These are phyloP conservation scores for Etheostoma cragini DNA, from an alignment of 2,113 vertebrate genomes.

Conservation along the genomic window DNA sequence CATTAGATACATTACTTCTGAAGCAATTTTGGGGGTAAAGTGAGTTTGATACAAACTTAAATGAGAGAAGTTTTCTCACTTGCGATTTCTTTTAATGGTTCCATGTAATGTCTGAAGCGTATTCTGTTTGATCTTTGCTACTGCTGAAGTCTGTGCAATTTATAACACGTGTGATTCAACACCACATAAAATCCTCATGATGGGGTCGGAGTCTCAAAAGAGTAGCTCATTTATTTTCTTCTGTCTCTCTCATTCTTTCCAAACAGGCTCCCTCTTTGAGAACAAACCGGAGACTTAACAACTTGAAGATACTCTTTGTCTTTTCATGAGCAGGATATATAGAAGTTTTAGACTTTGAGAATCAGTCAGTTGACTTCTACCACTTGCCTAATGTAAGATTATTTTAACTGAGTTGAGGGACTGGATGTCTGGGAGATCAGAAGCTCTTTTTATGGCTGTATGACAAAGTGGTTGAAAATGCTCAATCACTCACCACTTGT, in stretches of 20 bases:
- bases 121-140: slow-evolving; percentile 52
- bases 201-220: not conserved
- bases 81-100: slow-evolving; percentile 21
- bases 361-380: not conserved
- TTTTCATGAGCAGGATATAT: not conserved
- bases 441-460: not conserved
- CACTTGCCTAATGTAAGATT: not conserved
- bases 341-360: not conserved
- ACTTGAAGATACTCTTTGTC: not conserved
- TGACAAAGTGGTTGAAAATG: no score
- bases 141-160: slow-evolving; percentile 12
- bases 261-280: not conserved
- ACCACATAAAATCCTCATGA: slow-evolving; percentile 10
- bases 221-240: slow-evolving; percentile 30
- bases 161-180: slow-evolving; percentile 27
- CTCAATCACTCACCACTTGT: no score
- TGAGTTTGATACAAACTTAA: slow-evolving; percentile 6
- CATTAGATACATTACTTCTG: slow-evolving; percentile 31
- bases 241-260: not conserved
- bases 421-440: not conserved
- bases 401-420: not conserved
- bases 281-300: not conserved
- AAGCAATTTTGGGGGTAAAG: not conserved
- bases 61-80: slow-evolving; percentile 9
- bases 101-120: slow-evolving; percentile 33